Evolutionary conservation across 2,888 invertebrate species (phyloP), one percentile per base, ranked within the genome.

Genomic region (Epinotia ramella): DNA sequence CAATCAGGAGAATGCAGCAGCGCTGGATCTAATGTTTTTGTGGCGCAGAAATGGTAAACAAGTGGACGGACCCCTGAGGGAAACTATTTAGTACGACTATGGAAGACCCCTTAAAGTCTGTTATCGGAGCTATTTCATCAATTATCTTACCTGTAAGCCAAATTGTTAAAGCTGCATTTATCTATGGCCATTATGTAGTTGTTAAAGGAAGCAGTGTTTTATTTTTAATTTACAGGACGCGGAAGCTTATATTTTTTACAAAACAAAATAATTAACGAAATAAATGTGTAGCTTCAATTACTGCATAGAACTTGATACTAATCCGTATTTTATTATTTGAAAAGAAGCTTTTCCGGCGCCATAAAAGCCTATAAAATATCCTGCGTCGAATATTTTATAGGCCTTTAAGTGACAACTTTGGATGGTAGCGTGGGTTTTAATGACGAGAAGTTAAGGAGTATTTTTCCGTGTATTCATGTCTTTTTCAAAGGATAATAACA

Each of bases 251-350:
- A 28, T 16, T 60, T 28, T 16, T 16, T 60, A 62, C 5, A 63
- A 63, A 64, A 46, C 20, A 24, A 24, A 46, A 13, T 46, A 13
- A 65, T 65, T 11, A 60, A 70, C 60, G 69, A 28, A 62, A 40
- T 20, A 53, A 71, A 20, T 20, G 46, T 65, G 67, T 49, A 57
- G 57, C 44, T 6, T 18, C 57, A 63, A 62, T 44, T 59, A 46
- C 90, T 90, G 91, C 83, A 83, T 83, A 81, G 81, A 81, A 82
- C 83, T 82, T 84, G 86, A 88, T 83, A 84, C 80, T 92, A 91
- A 94, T 93, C 91, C 90, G 85, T 80, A 89, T 91, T 91, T 91
- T 88, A 90, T 88, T 83, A 81, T 80, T 80, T 73, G 77, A 87
- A 82, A 79, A 80, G 81, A 81, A 87, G 91, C 83, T 93, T 91